Evolutionary conservation across 30 jellyfish, hydroid and myxozoan species (phyloP).

Genomic region (Morbakka virulenta): DNA sequence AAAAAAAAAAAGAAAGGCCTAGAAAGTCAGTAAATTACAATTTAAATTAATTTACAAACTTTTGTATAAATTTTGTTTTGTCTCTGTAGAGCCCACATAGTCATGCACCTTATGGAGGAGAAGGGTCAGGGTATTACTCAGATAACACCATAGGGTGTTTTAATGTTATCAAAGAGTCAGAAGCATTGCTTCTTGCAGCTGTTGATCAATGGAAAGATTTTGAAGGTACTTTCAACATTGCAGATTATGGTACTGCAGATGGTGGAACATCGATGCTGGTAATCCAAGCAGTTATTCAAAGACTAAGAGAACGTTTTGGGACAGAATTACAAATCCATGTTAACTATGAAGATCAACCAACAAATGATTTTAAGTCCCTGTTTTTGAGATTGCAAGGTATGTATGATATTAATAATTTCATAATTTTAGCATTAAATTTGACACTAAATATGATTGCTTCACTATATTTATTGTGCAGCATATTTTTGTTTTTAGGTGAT

Average conservation of each 20-base stretch:
- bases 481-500: no score
- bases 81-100: slow-evolving; percentile 75
- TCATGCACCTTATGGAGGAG: slow-evolving; percentile 74
- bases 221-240: slow-evolving; percentile 34
- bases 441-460: no score
- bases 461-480: no score
- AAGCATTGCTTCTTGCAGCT: slow-evolving; percentile 2
- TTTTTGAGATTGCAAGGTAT: slow-evolving; percentile 57
- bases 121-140: slow-evolving; percentile 72
- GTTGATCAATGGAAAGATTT: background rate
- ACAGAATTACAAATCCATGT: slow-evolving; percentile 36
- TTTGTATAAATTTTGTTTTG: no score
- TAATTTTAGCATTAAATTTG: no score
- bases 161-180: slow-evolving; percentile 30
- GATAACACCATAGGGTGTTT: slow-evolving; percentile 52
- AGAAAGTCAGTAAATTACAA: no score
- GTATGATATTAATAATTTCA: no score
- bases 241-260: slow-evolving; percentile 81
- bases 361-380: slow-evolving; percentile 70
- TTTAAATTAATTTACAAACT: no score
- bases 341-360: slow-evolving; percentile 76
- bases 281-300: slow-evolving; percentile 1
- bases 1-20: no score
- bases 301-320: slow-evolving; percentile 42
- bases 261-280: slow-evolving; percentile 73